Evolutionary conservation across 2,888 invertebrate species (phyloP), one percentile per base, ranked within the genome.

Genomic region (Rhingia rostrata): DNA sequence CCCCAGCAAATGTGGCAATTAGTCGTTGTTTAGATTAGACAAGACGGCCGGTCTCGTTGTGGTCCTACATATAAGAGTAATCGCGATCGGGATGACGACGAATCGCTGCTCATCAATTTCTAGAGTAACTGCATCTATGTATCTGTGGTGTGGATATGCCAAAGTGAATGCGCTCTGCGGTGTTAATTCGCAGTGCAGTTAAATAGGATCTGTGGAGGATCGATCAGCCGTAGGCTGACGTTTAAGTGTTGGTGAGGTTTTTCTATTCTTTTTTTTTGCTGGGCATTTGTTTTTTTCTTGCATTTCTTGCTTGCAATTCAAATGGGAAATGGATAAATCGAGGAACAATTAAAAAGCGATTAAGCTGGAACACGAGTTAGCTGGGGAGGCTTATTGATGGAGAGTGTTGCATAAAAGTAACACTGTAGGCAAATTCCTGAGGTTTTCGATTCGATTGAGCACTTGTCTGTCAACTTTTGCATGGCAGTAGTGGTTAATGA

Each of bases 1-100:
- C 69, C 22, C 69, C 80, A 70, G 74, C 80, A 84, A 84, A 84
- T 84, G 80, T 80, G 80, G 84, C 84, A 84, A 84, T 84, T 84
- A 84, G 84, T 84, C 80, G 84, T 80, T 80, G 84, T 84, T 84
- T 84, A 84, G 84, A 84, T 84, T 84, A 84, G 84, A 84, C 84
- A 84, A 84, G 84, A 70, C 83, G 79, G 66, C 66, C 70, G 66
- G 74, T 74, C 69, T 54, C 45, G 39, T 61, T 61, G 12, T 37
- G 39, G 33, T 33, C 39, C 54, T 22, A 22, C 22, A 22, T 22
- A 49, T 33, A 60, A 54, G 53, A 45, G 53, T 74, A 72, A 78
- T 82, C 74, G 64, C 51, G 54, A 83, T 74, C 73, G 4, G 10
- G 53, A 70, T 80, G 73, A 54, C 74, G 43, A 80, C 69, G 80